Percentiles rank a stretch among this genome's conserved stretches.
Conservation (phyloP, 2,888 invertebrate genomes). For the Drosophila mayaguana region DNA sequence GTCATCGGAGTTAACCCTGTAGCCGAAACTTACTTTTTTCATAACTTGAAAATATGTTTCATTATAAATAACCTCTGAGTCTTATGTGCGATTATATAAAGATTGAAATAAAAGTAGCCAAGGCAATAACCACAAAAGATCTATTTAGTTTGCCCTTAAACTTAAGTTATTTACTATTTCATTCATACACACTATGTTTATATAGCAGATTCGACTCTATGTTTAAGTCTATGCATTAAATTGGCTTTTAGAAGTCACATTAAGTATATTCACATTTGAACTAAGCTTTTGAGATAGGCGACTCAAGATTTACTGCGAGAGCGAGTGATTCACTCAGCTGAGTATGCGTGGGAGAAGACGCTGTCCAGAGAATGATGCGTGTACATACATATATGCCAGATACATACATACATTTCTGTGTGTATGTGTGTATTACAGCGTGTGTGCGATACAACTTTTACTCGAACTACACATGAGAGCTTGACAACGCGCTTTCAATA, state of each 20-base stretch:
- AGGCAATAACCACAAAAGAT: not conserved
- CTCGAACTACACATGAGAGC: conserved; percentile 34
- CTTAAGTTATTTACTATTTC: not conserved
- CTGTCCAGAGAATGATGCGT: not conserved
- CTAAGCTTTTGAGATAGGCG: not conserved
- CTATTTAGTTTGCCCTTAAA: not conserved
- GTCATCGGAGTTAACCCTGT: not conserved
- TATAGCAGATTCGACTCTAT: not conserved
- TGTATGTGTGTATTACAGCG: conserved; percentile 1
- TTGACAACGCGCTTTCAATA: conserved; percentile 54
- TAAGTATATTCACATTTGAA: not conserved
- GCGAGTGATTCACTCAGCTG: not conserved
- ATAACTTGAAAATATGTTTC: not conserved
- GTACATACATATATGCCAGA: not conserved
- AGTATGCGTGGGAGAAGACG: conserved; percentile 17
- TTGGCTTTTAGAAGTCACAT: not conserved
- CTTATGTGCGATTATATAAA: not conserved
- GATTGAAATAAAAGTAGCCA: not conserved
- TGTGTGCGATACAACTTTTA: conserved; percentile 51
- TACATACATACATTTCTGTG: not conserved
- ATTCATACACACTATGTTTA: not conserved
- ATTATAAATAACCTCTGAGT: not conserved
- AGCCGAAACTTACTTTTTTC: not conserved
- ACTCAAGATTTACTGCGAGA: too few relatives aligned
- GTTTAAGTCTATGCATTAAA: too few relatives aligned